Conservation (phyloP, 2,797 vertebrate genomes). For the Anguilla anguilla region DNA sequence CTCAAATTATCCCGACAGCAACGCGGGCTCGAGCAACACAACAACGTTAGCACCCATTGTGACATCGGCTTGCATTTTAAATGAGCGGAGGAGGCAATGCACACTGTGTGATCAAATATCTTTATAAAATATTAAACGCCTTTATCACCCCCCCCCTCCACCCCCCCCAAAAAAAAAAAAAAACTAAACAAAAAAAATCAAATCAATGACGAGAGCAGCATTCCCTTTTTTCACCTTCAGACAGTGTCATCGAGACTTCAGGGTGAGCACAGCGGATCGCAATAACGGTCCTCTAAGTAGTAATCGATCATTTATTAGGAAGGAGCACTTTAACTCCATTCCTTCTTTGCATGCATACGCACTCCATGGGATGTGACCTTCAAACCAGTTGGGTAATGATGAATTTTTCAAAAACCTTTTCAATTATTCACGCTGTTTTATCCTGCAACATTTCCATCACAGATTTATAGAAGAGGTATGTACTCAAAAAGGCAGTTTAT, state of each 20-base stretch:
- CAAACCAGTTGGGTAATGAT: conserved; percentile 81
- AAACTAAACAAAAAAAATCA: background rate
- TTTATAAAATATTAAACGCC: conserved; percentile 4
- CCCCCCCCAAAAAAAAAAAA: background rate
- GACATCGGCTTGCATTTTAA: background rate
- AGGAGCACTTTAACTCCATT: conserved; percentile 74
- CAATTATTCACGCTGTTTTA: conserved; percentile 91
- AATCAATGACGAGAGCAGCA: background rate
- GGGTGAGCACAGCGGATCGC: conserved; percentile 15
- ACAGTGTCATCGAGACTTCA: conserved; percentile 1
- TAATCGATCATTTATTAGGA: conserved; percentile 47
- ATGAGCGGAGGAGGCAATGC: conserved; percentile 10
- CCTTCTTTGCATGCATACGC: conserved; percentile 77
- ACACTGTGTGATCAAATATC: background rate
- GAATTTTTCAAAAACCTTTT: conserved; percentile 89
- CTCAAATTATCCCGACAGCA: background rate
- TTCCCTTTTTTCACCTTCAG: conserved; percentile 6
- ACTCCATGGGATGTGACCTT: conserved; percentile 79
- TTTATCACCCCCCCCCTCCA: background rate
- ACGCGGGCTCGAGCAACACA: background rate
- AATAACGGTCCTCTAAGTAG: conserved; percentile 29
- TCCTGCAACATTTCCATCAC: conserved; percentile 79
- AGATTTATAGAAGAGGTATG: conserved; percentile 64
- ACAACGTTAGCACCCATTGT: conserved; percentile 25
- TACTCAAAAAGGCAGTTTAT: conserved; percentile 79